Evolutionary conservation across 64 coral and sea anemone genomes (phyloP).

Genomic region (Stichodactyla mertensii): DNA sequence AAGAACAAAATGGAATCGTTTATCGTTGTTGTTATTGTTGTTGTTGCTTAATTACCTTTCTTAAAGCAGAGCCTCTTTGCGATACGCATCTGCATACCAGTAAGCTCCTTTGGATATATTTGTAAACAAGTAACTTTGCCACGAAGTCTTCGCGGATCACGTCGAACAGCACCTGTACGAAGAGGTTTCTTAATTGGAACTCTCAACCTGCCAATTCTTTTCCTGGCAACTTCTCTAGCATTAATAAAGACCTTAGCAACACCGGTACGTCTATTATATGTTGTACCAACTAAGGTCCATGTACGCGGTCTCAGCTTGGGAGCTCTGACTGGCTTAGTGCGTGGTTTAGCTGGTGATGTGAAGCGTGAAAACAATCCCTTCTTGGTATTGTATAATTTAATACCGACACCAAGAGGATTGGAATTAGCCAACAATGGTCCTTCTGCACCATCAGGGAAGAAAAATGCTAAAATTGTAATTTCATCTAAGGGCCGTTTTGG

Average conservation of each 20-base stretch:
- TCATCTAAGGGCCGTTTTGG: constrained; percentile 23
- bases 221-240: constrained; percentile 12
- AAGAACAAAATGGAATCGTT: neutral
- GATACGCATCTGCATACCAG: neutral
- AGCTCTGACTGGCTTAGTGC: neutral
- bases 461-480: constrained; percentile 21
- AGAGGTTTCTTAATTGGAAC: constrained; percentile 29
- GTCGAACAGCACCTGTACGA: neutral
- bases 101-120: constrained; percentile 32
- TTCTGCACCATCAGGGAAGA: constrained; percentile 25
- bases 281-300: constrained; percentile 38
- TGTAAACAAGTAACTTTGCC: constrained; percentile 45
- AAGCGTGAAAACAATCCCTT: constrained; percentile 20
- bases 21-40: neutral
- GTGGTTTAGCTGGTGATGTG: constrained; percentile 13
- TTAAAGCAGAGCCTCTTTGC: constrained; percentile 48
- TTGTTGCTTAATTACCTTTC: neutral
- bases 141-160: constrained; percentile 5
- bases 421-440: constrained; percentile 34
- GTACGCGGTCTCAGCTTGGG: constrained; percentile 16
- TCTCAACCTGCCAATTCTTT: constrained; percentile 13
- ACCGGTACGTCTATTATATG: constrained; percentile 30
- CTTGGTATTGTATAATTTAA: constrained; percentile 18
- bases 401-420: neutral
- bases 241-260: constrained; percentile 27